Percentiles rank a stretch among this genome's conserved stretches.
phyloP scores from a whole-genome alignment of 2,113 vertebrate species.

The Formicarius rufipectus region DNA sequence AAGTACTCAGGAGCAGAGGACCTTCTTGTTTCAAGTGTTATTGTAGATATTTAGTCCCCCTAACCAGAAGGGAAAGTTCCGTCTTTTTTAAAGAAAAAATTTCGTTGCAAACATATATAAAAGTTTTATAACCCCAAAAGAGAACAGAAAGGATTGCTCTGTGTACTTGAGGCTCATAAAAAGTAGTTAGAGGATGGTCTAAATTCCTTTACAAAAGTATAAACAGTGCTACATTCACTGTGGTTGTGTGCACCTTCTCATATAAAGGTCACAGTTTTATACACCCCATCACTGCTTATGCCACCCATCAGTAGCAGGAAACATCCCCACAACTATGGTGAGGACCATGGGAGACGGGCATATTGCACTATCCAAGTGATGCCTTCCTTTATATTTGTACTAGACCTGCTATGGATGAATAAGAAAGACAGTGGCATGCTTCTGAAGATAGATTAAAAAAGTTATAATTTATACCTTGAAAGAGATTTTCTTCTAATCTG shows the following conservation, averaged over 20 bases:
- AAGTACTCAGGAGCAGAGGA: background rate
- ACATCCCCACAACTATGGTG: background rate
- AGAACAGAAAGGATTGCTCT: background rate
- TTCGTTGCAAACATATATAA: background rate
- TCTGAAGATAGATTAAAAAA: background rate
- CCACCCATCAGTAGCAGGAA: background rate
- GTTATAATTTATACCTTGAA: no score
- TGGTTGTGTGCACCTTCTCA: background rate
- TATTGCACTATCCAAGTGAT: background rate
- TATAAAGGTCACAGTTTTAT: background rate
- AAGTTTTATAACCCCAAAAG: background rate
- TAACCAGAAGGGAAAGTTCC: background rate
- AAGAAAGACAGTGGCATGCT: background rate
- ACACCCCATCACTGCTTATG: background rate
- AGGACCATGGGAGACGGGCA: background rate
- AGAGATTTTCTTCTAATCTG: background rate
- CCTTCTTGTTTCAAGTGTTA: background rate
- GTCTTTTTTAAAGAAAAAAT: background rate
- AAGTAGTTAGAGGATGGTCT: background rate
- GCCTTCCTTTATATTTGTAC: background rate
- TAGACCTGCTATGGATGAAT: background rate
- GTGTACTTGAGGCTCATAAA: background rate
- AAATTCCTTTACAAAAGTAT: background rate
- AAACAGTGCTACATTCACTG: background rate
- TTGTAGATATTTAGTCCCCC: background rate